These are phyloP conservation scores for Chamaetylas fuelleborni DNA, from an alignment of 2,113 vertebrate genomes.

Conservation along the genomic window DNA sequence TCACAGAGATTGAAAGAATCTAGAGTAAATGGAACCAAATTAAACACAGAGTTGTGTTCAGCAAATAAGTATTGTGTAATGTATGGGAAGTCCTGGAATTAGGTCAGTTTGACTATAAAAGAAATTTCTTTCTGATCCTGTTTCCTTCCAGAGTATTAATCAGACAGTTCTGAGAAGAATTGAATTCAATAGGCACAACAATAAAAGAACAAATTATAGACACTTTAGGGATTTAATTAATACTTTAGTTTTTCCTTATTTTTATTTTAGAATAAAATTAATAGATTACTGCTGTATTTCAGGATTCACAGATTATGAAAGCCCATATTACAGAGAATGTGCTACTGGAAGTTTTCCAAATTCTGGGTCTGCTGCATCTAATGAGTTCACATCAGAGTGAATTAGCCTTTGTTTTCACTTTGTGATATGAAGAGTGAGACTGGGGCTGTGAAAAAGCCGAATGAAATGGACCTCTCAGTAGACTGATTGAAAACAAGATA, in stretches of 20 bases:
- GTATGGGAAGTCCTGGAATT: slow-evolving; percentile 20
- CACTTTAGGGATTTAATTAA: background rate
- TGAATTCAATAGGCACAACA: background rate
- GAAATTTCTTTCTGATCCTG: background rate
- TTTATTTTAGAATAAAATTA: background rate
- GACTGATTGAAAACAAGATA: background rate
- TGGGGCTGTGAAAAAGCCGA: background rate
- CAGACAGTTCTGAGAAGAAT: background rate
- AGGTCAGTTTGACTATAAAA: slow-evolving; percentile 27
- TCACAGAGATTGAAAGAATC: background rate
- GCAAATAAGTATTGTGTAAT: background rate
- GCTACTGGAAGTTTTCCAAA: slow-evolving; percentile 45
- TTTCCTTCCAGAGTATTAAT: slow-evolving; percentile 4
- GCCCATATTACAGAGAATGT: background rate
- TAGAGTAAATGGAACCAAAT: background rate
- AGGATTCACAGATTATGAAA: background rate
- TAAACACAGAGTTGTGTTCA: background rate
- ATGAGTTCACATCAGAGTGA: background rate
- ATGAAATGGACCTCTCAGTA: background rate
- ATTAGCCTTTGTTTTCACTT: slow-evolving; percentile 47
- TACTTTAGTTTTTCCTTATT: background rate
- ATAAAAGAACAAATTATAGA: background rate
- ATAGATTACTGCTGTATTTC: background rate
- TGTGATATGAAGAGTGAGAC: background rate
- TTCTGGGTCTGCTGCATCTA: background rate